These are phyloP conservation scores for Campylorhamphus procurvoides DNA, from an alignment of 2,113 vertebrate species.

Conservation along the genomic window DNA sequence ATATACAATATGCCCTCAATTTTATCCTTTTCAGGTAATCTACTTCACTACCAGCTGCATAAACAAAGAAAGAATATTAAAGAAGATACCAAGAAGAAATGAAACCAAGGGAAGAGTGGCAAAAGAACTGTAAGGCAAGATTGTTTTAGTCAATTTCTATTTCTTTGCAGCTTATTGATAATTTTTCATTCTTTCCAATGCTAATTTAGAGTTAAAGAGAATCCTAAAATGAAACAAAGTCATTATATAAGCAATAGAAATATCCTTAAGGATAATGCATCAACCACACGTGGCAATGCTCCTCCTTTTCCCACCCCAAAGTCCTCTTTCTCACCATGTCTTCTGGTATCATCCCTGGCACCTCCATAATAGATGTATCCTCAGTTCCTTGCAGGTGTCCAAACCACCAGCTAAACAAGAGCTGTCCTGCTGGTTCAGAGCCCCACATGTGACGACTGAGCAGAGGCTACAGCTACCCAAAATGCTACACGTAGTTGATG, in stretches of 20 bases:
- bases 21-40: background rate
- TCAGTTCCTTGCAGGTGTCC: background rate
- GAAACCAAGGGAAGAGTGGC: background rate
- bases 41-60: background rate
- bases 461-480: accelerated
- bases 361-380: background rate
- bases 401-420: background rate
- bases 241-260: background rate
- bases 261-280: background rate
- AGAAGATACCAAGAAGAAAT: background rate
- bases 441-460: background rate
- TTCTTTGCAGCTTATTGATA: background rate
- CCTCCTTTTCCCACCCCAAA: background rate
- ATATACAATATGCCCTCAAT: background rate
- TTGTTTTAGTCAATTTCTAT: background rate
- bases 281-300: background rate
- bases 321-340: background rate
- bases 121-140: background rate
- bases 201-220: background rate
- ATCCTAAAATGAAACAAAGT: accelerated
- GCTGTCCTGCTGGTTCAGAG: background rate
- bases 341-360: background rate
- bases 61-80: background rate
- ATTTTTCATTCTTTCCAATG: background rate
- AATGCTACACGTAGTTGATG: background rate